These are phyloP conservation scores for Kuschelorhynchus macadamiae DNA, from an alignment of 2,888 invertebrate genomes.

Conservation along the genomic window DNA sequence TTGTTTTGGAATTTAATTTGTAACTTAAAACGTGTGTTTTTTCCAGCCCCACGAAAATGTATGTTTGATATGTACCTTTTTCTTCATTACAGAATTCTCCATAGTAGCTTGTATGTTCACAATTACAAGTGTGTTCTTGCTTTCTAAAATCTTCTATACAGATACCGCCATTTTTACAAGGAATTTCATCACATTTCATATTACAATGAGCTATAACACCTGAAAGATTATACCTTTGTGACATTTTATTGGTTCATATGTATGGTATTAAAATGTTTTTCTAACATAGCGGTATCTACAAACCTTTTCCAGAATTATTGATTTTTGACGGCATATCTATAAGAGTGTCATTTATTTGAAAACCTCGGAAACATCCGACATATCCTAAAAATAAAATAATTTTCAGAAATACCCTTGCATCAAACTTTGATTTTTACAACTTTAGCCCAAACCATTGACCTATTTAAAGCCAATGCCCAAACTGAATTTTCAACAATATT, in stretches of 20 bases:
- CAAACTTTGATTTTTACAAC: too few species aligned
- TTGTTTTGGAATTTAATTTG: too few species aligned
- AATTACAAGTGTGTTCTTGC: slow-evolving; percentile 89
- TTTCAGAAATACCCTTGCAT: too few species aligned
- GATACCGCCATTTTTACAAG: slow-evolving; percentile 89
- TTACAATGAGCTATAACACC: slow-evolving; percentile 87
- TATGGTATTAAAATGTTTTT: too few species aligned
- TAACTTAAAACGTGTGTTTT: too few species aligned
- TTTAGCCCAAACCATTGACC: too few species aligned
- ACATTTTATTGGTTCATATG: too few species aligned
- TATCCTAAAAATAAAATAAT: slow-evolving; percentile 67
- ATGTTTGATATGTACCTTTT: too few species aligned
- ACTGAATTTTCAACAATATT: too few species aligned
- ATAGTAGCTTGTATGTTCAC: slow-evolving; percentile 90
- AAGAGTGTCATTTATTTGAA: slow-evolving; percentile 86
- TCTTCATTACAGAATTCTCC: slow-evolving; percentile 91
- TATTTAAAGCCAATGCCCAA: too few species aligned
- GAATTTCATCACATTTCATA: slow-evolving; percentile 90
- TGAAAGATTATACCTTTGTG: slow-evolving; percentile 59
- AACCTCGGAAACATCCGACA: slow-evolving; percentile 88
- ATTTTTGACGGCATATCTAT: slow-evolving; percentile 84
- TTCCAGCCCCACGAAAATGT: too few species aligned
- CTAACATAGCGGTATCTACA: slow-evolving; percentile 1
- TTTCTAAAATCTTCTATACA: slow-evolving; percentile 91
- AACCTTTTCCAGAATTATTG: slow-evolving; percentile 76